phyloP scores from a whole-genome alignment of 2,888 invertebrate species.

The Brachypalpus laphriformis region DNA sequence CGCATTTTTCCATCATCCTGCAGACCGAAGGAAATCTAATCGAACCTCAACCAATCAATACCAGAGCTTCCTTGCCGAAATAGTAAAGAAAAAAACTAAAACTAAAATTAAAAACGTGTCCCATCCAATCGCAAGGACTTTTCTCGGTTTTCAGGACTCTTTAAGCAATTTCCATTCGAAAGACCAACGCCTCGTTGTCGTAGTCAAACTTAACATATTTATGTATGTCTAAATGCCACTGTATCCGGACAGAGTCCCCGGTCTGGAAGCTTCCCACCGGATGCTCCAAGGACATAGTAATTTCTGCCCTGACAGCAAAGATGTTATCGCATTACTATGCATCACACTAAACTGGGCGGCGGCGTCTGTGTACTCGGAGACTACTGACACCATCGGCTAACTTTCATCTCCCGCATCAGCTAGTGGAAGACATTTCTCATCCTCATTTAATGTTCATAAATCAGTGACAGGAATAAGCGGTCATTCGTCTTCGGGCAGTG shows the following conservation, averaged over 20 bases:
- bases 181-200: constrained; percentile 25
- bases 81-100: neutral
- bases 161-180: constrained; percentile 10
- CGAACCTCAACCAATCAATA: constrained; percentile 54
- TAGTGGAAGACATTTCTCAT: constrained; percentile 64
- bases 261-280: constrained; percentile 50
- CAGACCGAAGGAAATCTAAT: constrained; percentile 56
- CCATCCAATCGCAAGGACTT: neutral
- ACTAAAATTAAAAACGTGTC: constrained; percentile 63
- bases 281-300: constrained; percentile 67
- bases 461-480: constrained; percentile 74
- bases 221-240: constrained; percentile 68
- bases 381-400: constrained; percentile 31
- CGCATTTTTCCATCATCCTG: constrained; percentile 37
- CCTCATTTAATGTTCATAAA: constrained; percentile 74
- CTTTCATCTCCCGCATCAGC: constrained; percentile 49
- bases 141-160: no score
- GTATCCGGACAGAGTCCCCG: constrained; percentile 55
- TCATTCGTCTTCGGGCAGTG: constrained; percentile 64
- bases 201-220: constrained; percentile 65
- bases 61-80: neutral
- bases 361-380: neutral
- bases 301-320: constrained; percentile 67
- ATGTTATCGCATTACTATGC: constrained; percentile 72
- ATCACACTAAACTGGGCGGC: constrained; percentile 54